Percentiles rank a stretch among this genome's conserved stretches.
Evolutionary conservation across 2,797 vertebrate genomes (phyloP).

Genomic region (Myioborus miniatus): DNA sequence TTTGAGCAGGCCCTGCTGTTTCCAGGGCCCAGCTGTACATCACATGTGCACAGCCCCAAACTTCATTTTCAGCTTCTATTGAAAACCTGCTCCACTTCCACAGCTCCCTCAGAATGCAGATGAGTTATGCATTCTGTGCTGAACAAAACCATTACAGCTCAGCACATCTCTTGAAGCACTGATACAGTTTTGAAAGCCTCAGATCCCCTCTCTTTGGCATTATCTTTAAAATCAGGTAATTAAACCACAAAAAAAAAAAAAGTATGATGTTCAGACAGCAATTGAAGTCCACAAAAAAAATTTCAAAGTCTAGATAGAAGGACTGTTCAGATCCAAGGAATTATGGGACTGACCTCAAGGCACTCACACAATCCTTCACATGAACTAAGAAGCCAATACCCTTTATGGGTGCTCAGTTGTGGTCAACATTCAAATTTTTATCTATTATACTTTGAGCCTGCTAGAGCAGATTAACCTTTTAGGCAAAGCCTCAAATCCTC

Average conservation of each 20-base stretch:
- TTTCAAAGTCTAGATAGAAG: neutral
- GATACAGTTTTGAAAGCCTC: neutral
- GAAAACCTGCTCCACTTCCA: neutral
- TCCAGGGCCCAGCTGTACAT: neutral
- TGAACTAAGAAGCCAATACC: neutral
- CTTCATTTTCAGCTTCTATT: neutral
- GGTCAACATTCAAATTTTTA: neutral
- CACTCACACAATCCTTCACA: neutral
- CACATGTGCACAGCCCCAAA: neutral
- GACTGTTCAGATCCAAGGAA: neutral
- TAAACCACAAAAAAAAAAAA: neutral
- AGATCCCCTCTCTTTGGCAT: neutral
- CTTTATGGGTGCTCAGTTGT: accelerated
- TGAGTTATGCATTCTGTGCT: neutral
- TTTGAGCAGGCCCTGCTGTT: neutral
- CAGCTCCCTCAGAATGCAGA: neutral
- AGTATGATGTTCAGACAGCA: neutral
- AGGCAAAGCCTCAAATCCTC: neutral
- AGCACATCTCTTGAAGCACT: neutral
- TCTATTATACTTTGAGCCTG: neutral
- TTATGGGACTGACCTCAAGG: neutral
- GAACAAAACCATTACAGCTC: neutral
- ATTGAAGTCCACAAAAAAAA: neutral
- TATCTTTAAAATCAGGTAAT: neutral
- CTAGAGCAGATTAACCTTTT: neutral